These are phyloP conservation scores for Manacus vitellinus DNA, from an alignment of 2,113 vertebrate genomes.

Conservation along the genomic window DNA sequence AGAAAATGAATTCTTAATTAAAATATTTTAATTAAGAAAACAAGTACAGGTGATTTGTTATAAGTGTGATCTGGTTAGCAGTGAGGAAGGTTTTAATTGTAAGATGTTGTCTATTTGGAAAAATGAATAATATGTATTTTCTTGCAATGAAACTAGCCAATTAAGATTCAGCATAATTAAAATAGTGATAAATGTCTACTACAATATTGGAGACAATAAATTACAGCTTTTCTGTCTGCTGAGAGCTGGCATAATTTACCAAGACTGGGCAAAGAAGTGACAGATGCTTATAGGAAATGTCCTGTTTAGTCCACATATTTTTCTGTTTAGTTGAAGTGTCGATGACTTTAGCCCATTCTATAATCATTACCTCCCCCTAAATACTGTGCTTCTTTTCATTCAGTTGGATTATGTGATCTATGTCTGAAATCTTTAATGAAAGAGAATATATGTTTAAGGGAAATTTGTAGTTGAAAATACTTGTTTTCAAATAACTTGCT, in stretches of 20 bases:
- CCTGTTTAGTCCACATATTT: slow-evolving; percentile 60
- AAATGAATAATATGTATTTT: slow-evolving; percentile 51
- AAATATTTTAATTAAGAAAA: slow-evolving; percentile 10
- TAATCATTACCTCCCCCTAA: neutral
- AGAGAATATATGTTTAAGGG: neutral
- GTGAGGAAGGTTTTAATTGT: slow-evolving; percentile 34
- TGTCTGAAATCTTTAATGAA: slow-evolving; percentile 22
- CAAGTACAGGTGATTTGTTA: neutral
- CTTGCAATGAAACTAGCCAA: slow-evolving; percentile 59
- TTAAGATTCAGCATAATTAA: slow-evolving; percentile 72
- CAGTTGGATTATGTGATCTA: slow-evolving; percentile 19
- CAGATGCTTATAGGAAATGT: slow-evolving; percentile 39
- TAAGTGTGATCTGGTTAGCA: neutral
- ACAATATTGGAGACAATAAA: slow-evolving; percentile 56
- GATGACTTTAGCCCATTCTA: slow-evolving; percentile 49
- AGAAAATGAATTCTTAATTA: neutral
- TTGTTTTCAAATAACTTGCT: slow-evolving; percentile 9
- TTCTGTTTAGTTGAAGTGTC: slow-evolving; percentile 67
- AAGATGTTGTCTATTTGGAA: slow-evolving; percentile 9
- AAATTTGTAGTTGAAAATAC: slow-evolving; percentile 1
- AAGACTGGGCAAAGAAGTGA: slow-evolving; percentile 46
- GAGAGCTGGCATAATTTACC: slow-evolving; percentile 64
- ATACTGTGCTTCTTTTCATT: slow-evolving; percentile 35
- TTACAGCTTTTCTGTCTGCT: slow-evolving; percentile 61
- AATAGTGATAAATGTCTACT: slow-evolving; percentile 68